These are phyloP conservation scores for Corythoichthys intestinalis DNA, from an alignment of 2,113 vertebrate genomes.

Conservation along the genomic window DNA sequence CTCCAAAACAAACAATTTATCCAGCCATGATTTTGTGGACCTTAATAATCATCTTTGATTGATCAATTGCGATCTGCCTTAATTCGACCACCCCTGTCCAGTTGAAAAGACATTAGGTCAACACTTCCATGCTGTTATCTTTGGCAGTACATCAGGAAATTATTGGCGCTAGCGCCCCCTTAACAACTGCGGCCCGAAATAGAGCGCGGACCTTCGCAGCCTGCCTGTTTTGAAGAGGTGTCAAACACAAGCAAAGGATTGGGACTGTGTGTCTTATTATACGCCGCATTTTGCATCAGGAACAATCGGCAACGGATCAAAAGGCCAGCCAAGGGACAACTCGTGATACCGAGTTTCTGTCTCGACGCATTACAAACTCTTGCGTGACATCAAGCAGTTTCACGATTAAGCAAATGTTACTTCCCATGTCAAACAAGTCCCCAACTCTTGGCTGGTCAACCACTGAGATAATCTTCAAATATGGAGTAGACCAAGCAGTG, in stretches of 20 bases:
- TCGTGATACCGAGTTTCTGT: slow-evolving; percentile 34
- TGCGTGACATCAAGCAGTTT: neutral
- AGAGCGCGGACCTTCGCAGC: slow-evolving; percentile 51
- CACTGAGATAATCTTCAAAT: neutral
- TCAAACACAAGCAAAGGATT: slow-evolving; percentile 38
- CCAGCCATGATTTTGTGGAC: too few species aligned
- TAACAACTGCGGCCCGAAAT: slow-evolving; percentile 64
- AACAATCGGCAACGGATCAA: slow-evolving; percentile 52
- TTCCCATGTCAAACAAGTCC: neutral
- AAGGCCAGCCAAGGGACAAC: slow-evolving; percentile 59
- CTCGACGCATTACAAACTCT: neutral
- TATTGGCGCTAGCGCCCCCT: slow-evolving; percentile 49
- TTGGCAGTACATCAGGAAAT: slow-evolving; percentile 65
- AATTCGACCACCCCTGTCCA: slow-evolving; percentile 14
- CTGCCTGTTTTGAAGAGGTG: slow-evolving; percentile 60
- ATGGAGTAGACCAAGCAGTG: neutral
- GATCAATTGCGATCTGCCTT: neutral
- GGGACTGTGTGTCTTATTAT: slow-evolving; percentile 29
- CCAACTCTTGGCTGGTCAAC: neutral
- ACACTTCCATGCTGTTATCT: slow-evolving; percentile 50
- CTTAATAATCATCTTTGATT: neutral
- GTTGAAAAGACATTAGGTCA: slow-evolving; percentile 47
- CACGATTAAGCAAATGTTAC: neutral
- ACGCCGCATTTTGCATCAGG: slow-evolving; percentile 41
- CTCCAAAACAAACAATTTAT: neutral